Evolutionary conservation across 2,797 vertebrate species (phyloP), one percentile per base, ranked within the genome.

Genomic region (Rhinogobio ventralis): DNA sequence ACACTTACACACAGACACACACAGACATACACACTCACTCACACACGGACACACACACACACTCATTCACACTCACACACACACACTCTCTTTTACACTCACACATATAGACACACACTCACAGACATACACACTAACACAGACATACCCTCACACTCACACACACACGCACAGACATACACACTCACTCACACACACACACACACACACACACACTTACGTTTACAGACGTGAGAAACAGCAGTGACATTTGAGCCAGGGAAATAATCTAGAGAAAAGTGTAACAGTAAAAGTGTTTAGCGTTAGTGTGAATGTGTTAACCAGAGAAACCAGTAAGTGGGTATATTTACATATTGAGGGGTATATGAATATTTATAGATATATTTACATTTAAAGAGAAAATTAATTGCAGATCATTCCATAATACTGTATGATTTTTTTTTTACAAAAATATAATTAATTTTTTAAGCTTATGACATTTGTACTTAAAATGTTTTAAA

Each of bases 371-470:
- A 80, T 68, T 51, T 36, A 77, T 2, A 73, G 53, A 15, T 51
- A 62, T 45, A 60, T 28, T 82, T 67, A 67, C 8, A 78, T 6
- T 4, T n/a, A 74, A 30, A 80, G 6, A 57, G 25, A 60, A 49
- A 55, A 69, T 83, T n/a, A 66, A n/a, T 11, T 66, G 30, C 80
- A 83, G 53, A 78, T 72, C 36, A 83, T 83, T 83, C 28, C 39
- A 75, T 73, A 15, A 53, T 45, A 74, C 7, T 25, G 20, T 72
- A 28, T 5, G 23, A 51, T 17, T 49, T 13, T 23, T 13, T 23
- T 73, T 45, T 3, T 15, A 69, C 1, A 30, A 64, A 17, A 68
- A 64, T 42, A 17, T 7, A 1, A 67, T 62, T 57, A 1, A n/a
- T 23, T 46, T 81, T 73, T 73, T 39, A 36, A 3, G 3, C 25